Evolutionary conservation across 2,797 vertebrate species (phyloP), one percentile per base, ranked within the genome.

Genomic region (Myiotriccus ornatus): DNA sequence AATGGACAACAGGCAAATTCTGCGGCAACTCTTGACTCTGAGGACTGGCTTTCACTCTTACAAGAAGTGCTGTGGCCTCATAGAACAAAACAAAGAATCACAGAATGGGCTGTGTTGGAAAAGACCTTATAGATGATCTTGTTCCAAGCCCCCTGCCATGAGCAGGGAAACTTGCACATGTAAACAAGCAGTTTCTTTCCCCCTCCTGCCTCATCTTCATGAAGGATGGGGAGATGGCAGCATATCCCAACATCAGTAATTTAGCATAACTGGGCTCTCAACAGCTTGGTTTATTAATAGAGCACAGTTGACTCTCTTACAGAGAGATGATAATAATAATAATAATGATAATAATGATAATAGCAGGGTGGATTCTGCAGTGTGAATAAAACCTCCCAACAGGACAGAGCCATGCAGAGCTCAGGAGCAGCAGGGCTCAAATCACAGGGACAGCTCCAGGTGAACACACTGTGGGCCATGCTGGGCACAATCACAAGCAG

Each of bases 401-500:
- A 86, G 73, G 83, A 47, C 53, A 60, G 85, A 71, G 44, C 53
- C 85, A 27, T 0, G 83, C 80, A 43, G 95, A 30, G 88, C 24
- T 71, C 46, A 46, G 1, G 39, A 96, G 94, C 94, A 96, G 92
- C 63, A 17, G 80, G 94, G n/a, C 35, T 34, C 4, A 15, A 24
- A 62, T 80, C 80, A 60, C 74, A 59, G 82, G 88, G 32, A 87
- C 32, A 67, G 94, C 92, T 25, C 89, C 75, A 59, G 2, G n/a
- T 34, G 91, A 94, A 9, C 3, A 8, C 3, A 32, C 93, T 14
- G 91, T 3, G 5, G 90, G 49, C 86, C 90, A 35, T 23, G 92
- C 93, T 93, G 95, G 65, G 90, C 86, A 90, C 90, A 43, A 57
- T 10, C 92, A 90, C 80, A 34, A 59, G 0, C 55, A 64, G 90